phyloP scores from a whole-genome alignment of 2,888 invertebrate species.

The Xestia c-nigrum region DNA sequence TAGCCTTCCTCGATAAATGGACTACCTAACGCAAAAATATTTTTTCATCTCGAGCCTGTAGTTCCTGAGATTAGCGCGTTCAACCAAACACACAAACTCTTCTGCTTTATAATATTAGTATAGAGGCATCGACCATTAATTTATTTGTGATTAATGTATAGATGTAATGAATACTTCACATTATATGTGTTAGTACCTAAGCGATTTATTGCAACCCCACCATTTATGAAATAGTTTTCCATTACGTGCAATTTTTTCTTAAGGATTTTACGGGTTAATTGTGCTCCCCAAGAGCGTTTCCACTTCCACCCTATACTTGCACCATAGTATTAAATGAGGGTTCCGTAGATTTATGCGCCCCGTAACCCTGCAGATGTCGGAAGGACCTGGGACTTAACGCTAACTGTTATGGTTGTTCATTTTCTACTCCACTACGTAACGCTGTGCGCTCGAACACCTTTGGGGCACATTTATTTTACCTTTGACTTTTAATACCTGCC shows the following conservation, averaged over 20 bases:
- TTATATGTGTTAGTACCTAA: too few relatives aligned
- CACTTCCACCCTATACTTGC: constrained; percentile 50
- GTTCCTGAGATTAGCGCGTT: too few relatives aligned
- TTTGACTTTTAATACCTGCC: constrained; percentile 25
- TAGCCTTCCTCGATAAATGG: too few relatives aligned
- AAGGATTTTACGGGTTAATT: background rate
- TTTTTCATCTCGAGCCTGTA: too few relatives aligned
- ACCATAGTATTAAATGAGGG: constrained; percentile 61
- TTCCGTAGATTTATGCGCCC: constrained; percentile 72
- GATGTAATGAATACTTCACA: too few relatives aligned
- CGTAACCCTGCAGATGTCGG: constrained; percentile 71
- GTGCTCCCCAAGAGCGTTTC: background rate
- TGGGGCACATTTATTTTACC: constrained; percentile 4
- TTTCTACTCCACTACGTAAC: constrained; percentile 62
- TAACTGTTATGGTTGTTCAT: constrained; percentile 73
- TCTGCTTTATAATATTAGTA: too few relatives aligned
- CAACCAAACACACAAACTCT: too few relatives aligned
- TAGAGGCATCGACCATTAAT: too few relatives aligned
- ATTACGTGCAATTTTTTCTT: background rate
- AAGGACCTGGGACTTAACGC: constrained; percentile 67
- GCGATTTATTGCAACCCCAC: too few relatives aligned
- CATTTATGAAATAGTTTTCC: background rate
- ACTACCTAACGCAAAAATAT: too few relatives aligned
- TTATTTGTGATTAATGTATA: too few relatives aligned
- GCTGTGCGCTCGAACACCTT: constrained; percentile 34